phyloP scores from a whole-genome alignment of 2,113 vertebrate species.

The Euleptes europaea region DNA sequence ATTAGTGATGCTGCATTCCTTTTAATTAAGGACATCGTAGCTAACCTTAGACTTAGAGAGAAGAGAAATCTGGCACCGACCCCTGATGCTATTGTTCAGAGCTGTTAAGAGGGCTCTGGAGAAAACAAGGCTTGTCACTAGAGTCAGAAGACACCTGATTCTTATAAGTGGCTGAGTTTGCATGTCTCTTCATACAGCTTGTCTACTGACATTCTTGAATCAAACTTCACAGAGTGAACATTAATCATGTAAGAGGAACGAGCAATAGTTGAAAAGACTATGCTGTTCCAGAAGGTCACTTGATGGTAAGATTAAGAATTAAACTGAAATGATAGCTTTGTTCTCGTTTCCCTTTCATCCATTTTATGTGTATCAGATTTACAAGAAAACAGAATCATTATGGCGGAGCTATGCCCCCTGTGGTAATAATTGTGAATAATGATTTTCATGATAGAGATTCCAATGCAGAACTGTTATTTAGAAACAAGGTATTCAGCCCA shows the following conservation, averaged over 20 bases:
- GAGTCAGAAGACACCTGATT: neutral
- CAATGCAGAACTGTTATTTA: neutral
- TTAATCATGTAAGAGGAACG: neutral
- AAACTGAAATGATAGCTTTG: neutral
- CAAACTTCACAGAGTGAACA: neutral
- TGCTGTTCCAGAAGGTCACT: too few species aligned
- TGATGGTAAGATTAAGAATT: too few species aligned
- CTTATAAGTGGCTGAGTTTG: neutral
- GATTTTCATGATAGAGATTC: neutral
- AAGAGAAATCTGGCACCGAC: fast-evolving
- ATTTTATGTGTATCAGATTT: neutral
- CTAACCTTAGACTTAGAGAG: neutral
- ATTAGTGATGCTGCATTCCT: neutral
- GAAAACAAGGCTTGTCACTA: fast-evolving
- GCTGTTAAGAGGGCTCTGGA: neutral
- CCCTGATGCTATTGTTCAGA: neutral
- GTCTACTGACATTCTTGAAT: neutral
- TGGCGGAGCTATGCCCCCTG: neutral
- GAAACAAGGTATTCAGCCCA: neutral
- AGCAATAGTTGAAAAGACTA: neutral
- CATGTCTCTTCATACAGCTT: fast-evolving
- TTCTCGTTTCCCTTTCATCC: neutral
- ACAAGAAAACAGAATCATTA: neutral
- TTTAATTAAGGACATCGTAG: fast-evolving
- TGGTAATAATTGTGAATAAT: neutral